Evolutionary conservation across 2,888 invertebrate genomes (phyloP), one percentile per base, ranked within the genome.

Genomic region (Pomacea canaliculata): DNA sequence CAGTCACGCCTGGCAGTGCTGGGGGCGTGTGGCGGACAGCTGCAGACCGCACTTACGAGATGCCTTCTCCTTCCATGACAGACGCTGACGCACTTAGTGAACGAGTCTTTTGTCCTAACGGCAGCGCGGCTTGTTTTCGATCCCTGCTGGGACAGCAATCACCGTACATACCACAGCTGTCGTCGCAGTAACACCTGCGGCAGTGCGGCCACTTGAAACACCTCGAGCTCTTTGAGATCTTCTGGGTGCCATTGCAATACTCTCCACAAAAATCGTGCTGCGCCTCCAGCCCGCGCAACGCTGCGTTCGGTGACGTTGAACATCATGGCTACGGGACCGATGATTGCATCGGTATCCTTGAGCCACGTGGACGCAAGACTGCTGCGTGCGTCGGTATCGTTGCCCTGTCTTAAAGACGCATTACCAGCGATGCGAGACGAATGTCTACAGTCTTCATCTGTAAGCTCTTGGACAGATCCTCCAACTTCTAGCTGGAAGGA

Each of bases 111-210:
- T 12, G 13, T 1, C 56, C 19, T 27, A 59, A 46, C 19, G 59
- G 59, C 10, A 46, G 62, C 51, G 49, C 4, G 69, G n/a, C 27
- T 7, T 56, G 10, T 16, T 10, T 13, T 23, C 8, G 49, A 56
- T 10, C 23, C 69, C 16, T 49, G 16, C 5, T 18, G 37, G 13
- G 74, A 69, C 74, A 74, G 46, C 74, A 74, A 62, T 74, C 74
- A 12, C 62, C 51, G 49, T 74, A 74, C 4, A 23, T 19, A 56
- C 9, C 9, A n/a, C 74, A 74, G 18, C 27, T 62, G 46, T 60
- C 59, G 51, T 74, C 74, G 23, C 74, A 74, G 63, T 18, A 62
- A 46, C 74, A 74, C 8, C 18, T 37, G 4, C 23, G 48, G 48
- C 74, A 74, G 13, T 4, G 7, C 8, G 48, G 27, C 23, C 48